These are phyloP conservation scores for Centroberyx gerrardi DNA, from an alignment of 2,797 vertebrate species.

Conservation along the genomic window DNA sequence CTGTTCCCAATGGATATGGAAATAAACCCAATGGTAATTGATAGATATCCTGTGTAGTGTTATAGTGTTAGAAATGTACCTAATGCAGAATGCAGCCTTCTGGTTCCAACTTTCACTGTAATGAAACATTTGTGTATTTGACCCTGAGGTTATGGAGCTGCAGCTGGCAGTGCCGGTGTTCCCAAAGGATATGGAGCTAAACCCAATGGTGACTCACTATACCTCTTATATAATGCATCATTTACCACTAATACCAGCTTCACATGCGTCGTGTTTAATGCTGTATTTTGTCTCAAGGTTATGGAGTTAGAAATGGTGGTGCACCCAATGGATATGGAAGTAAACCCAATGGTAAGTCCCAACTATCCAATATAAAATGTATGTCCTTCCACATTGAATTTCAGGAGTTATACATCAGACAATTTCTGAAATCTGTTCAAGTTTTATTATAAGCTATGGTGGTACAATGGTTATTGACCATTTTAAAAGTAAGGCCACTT, in stretches of 20 bases:
- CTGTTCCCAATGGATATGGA: constrained; percentile 52
- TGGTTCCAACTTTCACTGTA: not conserved
- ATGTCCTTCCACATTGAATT: constrained; percentile 3
- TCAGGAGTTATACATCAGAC: not conserved
- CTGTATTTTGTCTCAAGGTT: constrained; percentile 39
- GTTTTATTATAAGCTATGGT: too few relatives aligned
- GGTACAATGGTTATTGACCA: too few relatives aligned
- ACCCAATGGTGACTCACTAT: constrained; percentile 52
- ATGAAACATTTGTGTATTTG: constrained; percentile 27
- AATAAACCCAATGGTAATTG: constrained; percentile 52
- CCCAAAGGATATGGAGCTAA: constrained; percentile 54
- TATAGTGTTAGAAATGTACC: not conserved
- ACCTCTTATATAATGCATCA: not conserved
- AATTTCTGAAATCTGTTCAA: too few relatives aligned
- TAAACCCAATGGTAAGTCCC: constrained; percentile 43
- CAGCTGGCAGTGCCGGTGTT: constrained; percentile 29
- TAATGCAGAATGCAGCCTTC: not conserved
- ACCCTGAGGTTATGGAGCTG: constrained; percentile 56
- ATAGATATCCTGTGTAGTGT: not conserved
- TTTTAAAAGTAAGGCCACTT: too few relatives aligned
- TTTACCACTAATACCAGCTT: not conserved
- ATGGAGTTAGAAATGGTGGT: constrained; percentile 60
- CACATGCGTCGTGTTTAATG: not conserved
- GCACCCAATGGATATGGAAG: constrained; percentile 50
- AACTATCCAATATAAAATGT: not conserved